Conservation (phyloP, 2,797 vertebrate genomes). For the Enteromius thamalakanensis region DNA sequence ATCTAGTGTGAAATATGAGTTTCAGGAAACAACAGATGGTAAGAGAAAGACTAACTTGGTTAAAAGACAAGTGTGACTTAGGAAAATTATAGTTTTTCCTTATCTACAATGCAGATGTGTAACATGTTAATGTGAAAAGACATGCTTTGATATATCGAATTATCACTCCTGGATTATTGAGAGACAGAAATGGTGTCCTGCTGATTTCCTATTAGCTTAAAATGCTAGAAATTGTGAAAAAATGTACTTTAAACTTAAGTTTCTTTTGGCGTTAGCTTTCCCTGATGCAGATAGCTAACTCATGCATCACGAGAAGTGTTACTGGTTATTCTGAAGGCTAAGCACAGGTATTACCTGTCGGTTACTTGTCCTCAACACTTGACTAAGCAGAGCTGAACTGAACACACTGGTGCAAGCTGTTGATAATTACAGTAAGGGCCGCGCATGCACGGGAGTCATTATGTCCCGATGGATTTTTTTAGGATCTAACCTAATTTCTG, state of each 20-base stretch:
- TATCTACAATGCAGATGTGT: not conserved
- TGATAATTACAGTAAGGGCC: slow-evolving; percentile 35
- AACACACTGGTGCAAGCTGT: slow-evolving; percentile 25
- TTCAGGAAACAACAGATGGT: not conserved
- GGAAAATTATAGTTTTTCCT: not conserved
- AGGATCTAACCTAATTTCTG: slow-evolving; percentile 18
- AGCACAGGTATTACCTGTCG: slow-evolving; percentile 18
- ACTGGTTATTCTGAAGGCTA: slow-evolving; percentile 35
- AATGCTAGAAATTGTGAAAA: not conserved
- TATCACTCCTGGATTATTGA: not conserved
- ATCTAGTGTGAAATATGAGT: slow-evolving; percentile 8
- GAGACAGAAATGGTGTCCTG: not conserved
- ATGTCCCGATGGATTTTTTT: slow-evolving; percentile 2
- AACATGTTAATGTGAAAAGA: too few species aligned
- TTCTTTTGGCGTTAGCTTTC: not conserved
- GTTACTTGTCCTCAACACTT: slow-evolving; percentile 17
- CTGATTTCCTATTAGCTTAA: not conserved
- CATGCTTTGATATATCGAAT: not conserved
- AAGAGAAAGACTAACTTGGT: slow-evolving; percentile 2
- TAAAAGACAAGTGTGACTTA: not conserved
- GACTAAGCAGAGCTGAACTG: not conserved
- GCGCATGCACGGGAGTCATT: not conserved
- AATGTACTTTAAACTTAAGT: not conserved
- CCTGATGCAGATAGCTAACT: not conserved
- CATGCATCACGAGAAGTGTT: not conserved